Evolutionary conservation across 2,113 vertebrate species (phyloP), one percentile per base, ranked within the genome.

Genomic region (Atractosteus spatula): DNA sequence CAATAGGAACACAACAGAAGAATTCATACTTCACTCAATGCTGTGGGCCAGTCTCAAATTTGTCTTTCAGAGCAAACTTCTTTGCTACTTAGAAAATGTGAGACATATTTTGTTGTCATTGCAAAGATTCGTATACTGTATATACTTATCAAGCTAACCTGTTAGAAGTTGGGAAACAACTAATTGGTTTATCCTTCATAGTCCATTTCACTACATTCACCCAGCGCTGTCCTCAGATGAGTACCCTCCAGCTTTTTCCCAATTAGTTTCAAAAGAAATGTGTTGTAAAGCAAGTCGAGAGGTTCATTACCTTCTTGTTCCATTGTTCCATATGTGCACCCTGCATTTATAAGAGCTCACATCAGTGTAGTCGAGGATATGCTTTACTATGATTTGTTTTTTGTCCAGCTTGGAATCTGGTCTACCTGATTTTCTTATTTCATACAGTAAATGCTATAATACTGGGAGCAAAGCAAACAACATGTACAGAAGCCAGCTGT

Each of bases 221-320:
- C 86, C 85, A 83, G 86, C 87, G 82, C 86, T 84, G 86, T 85
- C 84, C 86, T 91, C 82, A 87, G 90, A 91, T 90, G 87, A 91
- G 83, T 88, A 85, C 87, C 90, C 84, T 89, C 77, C 84, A 87
- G 88, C 86, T 86, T 86, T 90, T 84, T 90, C 82, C 91, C 87
- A 93, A 93, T 93, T 92, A 91, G 86, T 89, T 89, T 88, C 84
- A 88, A 88, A 87, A 88, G 86, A 89, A 86, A 87, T 83, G 81
- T 87, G 87, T 87, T 89, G 87, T 87, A 86, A 84, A 88, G 83
- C 86, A 87, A 92, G 87, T 91, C 87, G 89, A 83, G 89, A 85
- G 89, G 86, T 86, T 91, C 88, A 91, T 91, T 93, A 91, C 88
- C 87, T 84, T 86, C 72, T 77, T 82, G 78, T 77, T 77, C 79